Evolutionary conservation across 2,797 vertebrate species (phyloP).

Genomic region (Cyclopterus lumpus): DNA sequence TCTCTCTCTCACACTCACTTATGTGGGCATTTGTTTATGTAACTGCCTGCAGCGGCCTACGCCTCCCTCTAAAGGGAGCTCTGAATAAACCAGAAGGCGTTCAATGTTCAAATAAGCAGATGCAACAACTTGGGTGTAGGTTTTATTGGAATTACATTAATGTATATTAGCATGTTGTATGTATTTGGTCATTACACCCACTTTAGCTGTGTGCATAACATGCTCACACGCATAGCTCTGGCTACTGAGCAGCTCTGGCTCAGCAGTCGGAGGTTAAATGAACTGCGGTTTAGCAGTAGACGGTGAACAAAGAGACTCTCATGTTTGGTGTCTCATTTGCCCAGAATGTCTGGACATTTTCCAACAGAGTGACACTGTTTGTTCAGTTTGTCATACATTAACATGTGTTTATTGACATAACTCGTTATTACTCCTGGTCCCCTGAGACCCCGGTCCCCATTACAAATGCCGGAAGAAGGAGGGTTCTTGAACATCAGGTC

Average conservation of each 20-base stretch:
- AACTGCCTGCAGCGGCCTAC: slow-evolving; percentile 65
- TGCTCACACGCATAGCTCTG: neutral
- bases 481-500: slow-evolving; percentile 19
- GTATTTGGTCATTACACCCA: slow-evolving; percentile 36
- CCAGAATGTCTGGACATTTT: slow-evolving; percentile 20
- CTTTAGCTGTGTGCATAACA: neutral
- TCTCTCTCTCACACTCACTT: slow-evolving; percentile 36
- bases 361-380: slow-evolving; percentile 1
- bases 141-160: slow-evolving; percentile 1
- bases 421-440: slow-evolving; percentile 29
- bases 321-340: slow-evolving; percentile 12
- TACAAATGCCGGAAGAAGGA: neutral
- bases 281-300: slow-evolving; percentile 12
- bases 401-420: slow-evolving; percentile 16
- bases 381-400: slow-evolving; percentile 24
- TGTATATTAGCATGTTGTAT: neutral
- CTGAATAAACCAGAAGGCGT: slow-evolving; percentile 15
- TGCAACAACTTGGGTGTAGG: neutral
- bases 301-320: neutral
- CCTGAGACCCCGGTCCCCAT: neutral
- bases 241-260: slow-evolving; percentile 3
- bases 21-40: slow-evolving; percentile 76
- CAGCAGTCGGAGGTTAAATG: neutral
- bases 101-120: slow-evolving; percentile 23
- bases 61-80: slow-evolving; percentile 42